A percentile compares a stretch with the other conserved stretches of the same genome.
These are phyloP conservation scores for Loripinus fragilis DNA, from an alignment of 2,888 invertebrate genomes.

Conservation along the genomic window DNA sequence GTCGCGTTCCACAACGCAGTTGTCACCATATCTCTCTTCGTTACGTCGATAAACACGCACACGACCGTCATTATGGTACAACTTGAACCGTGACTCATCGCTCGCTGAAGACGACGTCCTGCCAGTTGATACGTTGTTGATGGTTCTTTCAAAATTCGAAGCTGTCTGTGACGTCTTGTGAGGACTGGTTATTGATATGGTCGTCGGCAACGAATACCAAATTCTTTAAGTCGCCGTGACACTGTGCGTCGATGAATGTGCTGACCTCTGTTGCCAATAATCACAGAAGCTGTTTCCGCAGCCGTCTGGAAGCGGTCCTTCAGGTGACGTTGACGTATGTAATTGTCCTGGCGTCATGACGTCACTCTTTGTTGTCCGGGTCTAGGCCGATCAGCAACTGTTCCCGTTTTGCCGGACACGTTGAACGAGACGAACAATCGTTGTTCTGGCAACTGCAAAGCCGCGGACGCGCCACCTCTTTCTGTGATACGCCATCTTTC, in stretches of 20 bases:
- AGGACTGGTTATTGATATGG: neutral
- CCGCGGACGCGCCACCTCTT: neutral
- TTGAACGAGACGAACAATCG: neutral
- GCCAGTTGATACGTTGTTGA: neutral
- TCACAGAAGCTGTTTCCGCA: too few species aligned
- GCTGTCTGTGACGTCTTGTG: too few species aligned
- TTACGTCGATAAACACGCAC: neutral
- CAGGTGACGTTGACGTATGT: too few species aligned
- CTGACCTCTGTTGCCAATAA: neutral
- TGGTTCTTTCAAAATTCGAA: neutral
- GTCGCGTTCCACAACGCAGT: too few species aligned
- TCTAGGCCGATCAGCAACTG: too few species aligned
- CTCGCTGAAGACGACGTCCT: conserved; percentile 20
- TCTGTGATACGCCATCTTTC: neutral
- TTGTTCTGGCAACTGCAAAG: neutral
- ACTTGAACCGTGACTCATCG: conserved; percentile 19
- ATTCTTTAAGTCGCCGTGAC: neutral
- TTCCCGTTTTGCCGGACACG: neutral
- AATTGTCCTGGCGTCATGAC: too few species aligned
- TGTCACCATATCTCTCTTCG: too few species aligned
- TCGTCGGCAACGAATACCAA: neutral
- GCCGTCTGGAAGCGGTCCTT: neutral
- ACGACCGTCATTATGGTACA: neutral
- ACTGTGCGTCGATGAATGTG: neutral
- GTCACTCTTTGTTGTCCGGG: too few species aligned